These are phyloP conservation scores for Hylomyscus alleni DNA, from an alignment of 2,797 vertebrate genomes.

Conservation along the genomic window DNA sequence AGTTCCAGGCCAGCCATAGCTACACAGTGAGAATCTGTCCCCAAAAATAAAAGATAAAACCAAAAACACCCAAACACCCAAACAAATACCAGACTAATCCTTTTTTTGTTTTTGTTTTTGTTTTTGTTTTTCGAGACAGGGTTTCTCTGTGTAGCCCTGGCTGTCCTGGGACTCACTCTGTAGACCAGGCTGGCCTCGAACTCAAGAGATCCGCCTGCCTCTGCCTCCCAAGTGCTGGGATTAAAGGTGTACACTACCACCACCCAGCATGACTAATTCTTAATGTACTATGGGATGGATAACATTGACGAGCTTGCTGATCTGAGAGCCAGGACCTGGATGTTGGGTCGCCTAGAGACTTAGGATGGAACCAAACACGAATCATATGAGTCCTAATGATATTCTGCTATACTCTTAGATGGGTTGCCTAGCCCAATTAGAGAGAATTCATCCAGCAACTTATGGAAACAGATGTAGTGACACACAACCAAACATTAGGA, in stretches of 20 bases:
- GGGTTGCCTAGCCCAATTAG: neutral
- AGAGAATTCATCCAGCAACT: neutral
- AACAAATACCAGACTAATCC: neutral
- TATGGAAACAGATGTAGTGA: too few relatives aligned
- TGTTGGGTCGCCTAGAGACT: neutral
- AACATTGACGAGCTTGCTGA: neutral
- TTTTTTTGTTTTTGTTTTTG: too few relatives aligned
- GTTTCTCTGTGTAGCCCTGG: too few relatives aligned
- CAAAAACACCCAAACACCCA: neutral
- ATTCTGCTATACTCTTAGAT: neutral
- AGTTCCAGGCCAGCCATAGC: neutral
- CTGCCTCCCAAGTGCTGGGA: too few relatives aligned
- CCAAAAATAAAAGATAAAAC: neutral
- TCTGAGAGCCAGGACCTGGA: neutral
- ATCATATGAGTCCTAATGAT: neutral
- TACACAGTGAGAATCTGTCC: neutral
- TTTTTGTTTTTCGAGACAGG: too few relatives aligned
- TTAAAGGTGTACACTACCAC: too few relatives aligned
- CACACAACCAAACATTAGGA: too few relatives aligned
- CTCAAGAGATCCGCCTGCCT: too few relatives aligned
- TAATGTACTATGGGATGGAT: neutral
- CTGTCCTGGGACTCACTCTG: too few relatives aligned
- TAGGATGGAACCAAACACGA: neutral
- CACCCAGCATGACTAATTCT: neutral
- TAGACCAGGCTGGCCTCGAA: too few relatives aligned